A percentile compares a stretch with the other conserved stretches of the same genome.
These are phyloP conservation scores for Oncopeltus fasciatus DNA, from an alignment of 1,140 invertebrate species.

Conservation along the genomic window DNA sequence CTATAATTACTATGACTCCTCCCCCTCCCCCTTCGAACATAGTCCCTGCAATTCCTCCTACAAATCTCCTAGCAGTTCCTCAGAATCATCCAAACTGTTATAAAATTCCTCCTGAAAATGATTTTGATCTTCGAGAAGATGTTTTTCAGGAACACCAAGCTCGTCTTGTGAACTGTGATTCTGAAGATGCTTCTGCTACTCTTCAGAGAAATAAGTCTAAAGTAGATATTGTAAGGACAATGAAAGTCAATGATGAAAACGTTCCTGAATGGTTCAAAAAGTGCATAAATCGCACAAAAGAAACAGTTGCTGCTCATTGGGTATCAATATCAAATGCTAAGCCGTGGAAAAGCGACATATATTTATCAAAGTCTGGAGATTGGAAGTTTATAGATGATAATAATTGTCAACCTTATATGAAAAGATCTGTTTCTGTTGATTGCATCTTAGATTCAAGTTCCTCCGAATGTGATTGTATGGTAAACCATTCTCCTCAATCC, in stretches of 20 bases:
- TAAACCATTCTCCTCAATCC: slow-evolving; percentile 4
- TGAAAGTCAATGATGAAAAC: neutral
- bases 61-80: slow-evolving; percentile 20
- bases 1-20: slow-evolving; percentile 10
- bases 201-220: neutral
- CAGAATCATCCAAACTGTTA: slow-evolving; percentile 20
- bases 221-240: slow-evolving; percentile 1
- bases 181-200: slow-evolving; percentile 23
- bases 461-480: slow-evolving; percentile 20
- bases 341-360: slow-evolving; percentile 23
- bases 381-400: slow-evolving; percentile 17
- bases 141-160: slow-evolving; percentile 27
- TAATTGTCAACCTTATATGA: neutral
- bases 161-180: slow-evolving; percentile 24
- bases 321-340: slow-evolving; percentile 19
- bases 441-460: slow-evolving; percentile 19
- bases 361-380: slow-evolving; percentile 18
- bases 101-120: slow-evolving; percentile 21
- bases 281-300: slow-evolving; percentile 11
- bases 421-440: slow-evolving; percentile 16
- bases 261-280: slow-evolving; percentile 8
- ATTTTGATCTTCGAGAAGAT: slow-evolving; percentile 24
- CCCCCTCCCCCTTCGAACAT: neutral
- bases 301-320: slow-evolving; percentile 13
- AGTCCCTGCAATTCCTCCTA: slow-evolving; percentile 6